A percentile compares a stretch with the other conserved stretches of the same genome.
These are phyloP conservation scores for Pedetes capensis DNA, from an alignment of 2,113 vertebrate genomes.

Conservation along the genomic window DNA sequence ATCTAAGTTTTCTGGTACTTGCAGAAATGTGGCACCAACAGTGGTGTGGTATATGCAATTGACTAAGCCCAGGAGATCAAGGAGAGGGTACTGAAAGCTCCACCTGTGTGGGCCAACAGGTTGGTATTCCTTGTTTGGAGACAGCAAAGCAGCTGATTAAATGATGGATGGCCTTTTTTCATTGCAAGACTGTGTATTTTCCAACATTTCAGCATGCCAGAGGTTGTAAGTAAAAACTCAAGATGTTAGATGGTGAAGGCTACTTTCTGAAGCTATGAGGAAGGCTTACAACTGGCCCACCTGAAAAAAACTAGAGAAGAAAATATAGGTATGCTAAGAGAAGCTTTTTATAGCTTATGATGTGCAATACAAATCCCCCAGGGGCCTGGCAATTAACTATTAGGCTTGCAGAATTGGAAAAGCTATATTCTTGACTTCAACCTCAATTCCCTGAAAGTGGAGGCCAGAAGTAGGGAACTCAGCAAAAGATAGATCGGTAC, in stretches of 20 bases:
- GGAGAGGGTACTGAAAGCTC: not conserved
- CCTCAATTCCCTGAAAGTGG: conserved; percentile 30
- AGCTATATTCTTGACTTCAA: not conserved
- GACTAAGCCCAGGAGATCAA: not conserved
- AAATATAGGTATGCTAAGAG: not conserved
- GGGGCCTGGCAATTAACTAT: conserved; percentile 32
- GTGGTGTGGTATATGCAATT: not conserved
- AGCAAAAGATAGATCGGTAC: conserved; percentile 38
- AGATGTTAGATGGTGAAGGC: not conserved
- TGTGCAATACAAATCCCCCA: not conserved
- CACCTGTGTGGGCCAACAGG: not conserved
- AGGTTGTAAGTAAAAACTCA: conserved; percentile 14
- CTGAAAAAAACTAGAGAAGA: not conserved
- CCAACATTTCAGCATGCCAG: not conserved
- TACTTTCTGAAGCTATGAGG: not conserved
- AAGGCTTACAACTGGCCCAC: not conserved
- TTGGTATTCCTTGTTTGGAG: not conserved
- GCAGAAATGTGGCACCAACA: not conserved
- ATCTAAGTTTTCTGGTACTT: not conserved
- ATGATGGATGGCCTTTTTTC: not conserved
- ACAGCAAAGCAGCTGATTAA: not conserved
- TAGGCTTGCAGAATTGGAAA: conserved; percentile 8
- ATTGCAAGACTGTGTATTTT: not conserved
- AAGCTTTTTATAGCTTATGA: not conserved
- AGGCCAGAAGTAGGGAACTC: conserved; percentile 5